Evolutionary conservation across 2,113 vertebrate species (phyloP).

Genomic region (Seriola dumerili): DNA sequence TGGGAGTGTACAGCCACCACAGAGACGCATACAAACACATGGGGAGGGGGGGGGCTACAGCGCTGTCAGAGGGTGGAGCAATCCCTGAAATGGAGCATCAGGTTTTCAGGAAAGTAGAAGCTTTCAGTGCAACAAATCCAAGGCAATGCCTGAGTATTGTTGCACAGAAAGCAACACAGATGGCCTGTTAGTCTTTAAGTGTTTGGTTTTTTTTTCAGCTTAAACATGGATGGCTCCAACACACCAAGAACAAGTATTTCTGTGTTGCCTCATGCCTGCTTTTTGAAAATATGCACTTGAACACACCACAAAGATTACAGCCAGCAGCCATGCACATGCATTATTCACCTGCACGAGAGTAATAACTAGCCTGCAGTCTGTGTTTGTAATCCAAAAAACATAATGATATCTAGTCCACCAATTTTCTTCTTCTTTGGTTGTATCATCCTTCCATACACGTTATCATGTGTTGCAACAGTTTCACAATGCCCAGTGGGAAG

Average conservation of each 20-base stretch:
- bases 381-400: too few relatives aligned
- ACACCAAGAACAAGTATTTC: neutral
- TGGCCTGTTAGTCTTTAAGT: neutral
- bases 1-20: conserved; percentile 76
- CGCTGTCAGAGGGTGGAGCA: conserved; percentile 40
- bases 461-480: too few relatives aligned
- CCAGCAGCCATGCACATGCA: neutral
- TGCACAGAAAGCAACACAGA: conserved; percentile 8
- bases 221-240: too few relatives aligned
- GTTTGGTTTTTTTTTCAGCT: too few relatives aligned
- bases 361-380: too few relatives aligned
- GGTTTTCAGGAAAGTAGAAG: conserved; percentile 35
- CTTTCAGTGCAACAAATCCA: conserved; percentile 21
- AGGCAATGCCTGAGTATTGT: neutral
- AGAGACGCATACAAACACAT: conserved; percentile 69
- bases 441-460: neutral
- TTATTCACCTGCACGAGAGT: neutral
- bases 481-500: too few relatives aligned
- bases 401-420: too few relatives aligned
- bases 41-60: conserved; percentile 19
- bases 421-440: neutral
- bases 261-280: neutral
- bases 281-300: conserved; percentile 11
- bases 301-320: conserved; percentile 14
- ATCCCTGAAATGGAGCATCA: conserved; percentile 28